These are phyloP conservation scores for Bolborhynchus lineola DNA, from an alignment of 2,113 vertebrate genomes.

Conservation along the genomic window DNA sequence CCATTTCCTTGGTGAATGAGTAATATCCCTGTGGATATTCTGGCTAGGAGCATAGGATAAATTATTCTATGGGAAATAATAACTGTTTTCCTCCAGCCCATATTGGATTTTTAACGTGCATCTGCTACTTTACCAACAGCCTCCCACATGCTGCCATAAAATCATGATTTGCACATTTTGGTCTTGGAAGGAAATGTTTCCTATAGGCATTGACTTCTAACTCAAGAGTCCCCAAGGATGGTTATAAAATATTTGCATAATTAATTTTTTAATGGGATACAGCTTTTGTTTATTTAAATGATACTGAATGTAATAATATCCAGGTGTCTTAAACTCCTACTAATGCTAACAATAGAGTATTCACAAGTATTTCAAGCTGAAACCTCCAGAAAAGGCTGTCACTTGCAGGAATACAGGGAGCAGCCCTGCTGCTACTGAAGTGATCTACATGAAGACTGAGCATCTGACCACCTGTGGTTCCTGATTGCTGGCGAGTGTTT, in stretches of 20 bases:
- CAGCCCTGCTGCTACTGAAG: background rate
- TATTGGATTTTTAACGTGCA: conserved; percentile 32
- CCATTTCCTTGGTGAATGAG: background rate
- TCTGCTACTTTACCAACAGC: conserved; percentile 38
- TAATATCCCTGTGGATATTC: background rate
- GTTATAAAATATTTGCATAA: background rate
- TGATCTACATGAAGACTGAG: background rate
- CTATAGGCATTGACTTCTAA: background rate
- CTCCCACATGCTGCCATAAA: background rate
- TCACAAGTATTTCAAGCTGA: background rate
- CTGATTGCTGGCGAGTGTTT: background rate
- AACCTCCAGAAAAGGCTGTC: background rate
- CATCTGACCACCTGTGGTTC: background rate
- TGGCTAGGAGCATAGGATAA: background rate
- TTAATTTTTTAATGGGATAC: conserved; percentile 2
- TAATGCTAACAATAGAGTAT: background rate
- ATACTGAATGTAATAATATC: background rate
- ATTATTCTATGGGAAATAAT: conserved; percentile 37
- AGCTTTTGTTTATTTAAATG: conserved; percentile 14
- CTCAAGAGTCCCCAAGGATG: background rate
- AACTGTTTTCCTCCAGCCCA: conserved; percentile 9
- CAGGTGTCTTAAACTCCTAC: background rate
- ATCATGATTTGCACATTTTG: background rate
- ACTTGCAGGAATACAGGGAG: background rate
- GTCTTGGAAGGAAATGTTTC: conserved; percentile 16